Evolutionary conservation across 2,888 invertebrate species (phyloP), one percentile per base, ranked within the genome.

Genomic region (Acanthosoma haemorrhoidale): DNA sequence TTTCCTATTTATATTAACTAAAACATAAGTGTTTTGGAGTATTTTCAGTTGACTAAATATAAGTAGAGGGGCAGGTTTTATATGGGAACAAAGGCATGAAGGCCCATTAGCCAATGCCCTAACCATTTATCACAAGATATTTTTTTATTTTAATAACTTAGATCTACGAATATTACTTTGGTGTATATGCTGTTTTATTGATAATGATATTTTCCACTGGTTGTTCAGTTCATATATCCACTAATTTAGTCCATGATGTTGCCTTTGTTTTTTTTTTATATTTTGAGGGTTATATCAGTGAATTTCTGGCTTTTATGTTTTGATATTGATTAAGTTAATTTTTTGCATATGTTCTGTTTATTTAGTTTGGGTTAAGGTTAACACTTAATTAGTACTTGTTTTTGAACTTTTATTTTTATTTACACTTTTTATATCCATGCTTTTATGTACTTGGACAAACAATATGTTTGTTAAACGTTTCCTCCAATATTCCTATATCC

Each of bases 31-130:
- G 18, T 60, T 57, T 67, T 41, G 21, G 29, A 43, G 29, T 67
- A 67, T 43, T 67, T 67, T 32, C 51, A 57, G 21, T 51, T 11
- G 2, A 36, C 57, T 43, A 67, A 13, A 32, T 67, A 34, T 67
- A 67, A 67, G 39, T 67, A 51, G 67, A 34, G 67, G 67, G 67
- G 67, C 51, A 57, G 32, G 67, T 67, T 67, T 67, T 67, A 67
- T 67, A 67, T 67, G 67, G 67, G 67, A 67, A 67, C 67, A 67
- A 67, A 51, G 67, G 67, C 43, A 67, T 67, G 67, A 67, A 67
- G 67, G 67, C 21, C 67, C 51, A 67, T 67, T 67, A 67, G 51
- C 67, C 51, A 67, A 67, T 67, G 67, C 25, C 38, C 38, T 63
- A 38, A 63, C 63, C 34, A 38, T 63, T 38, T 39, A 63, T 38